Evolutionary conservation across 2,113 vertebrate genomes (phyloP), one percentile per base, ranked within the genome.

Genomic region (Hemiprocne comata): DNA sequence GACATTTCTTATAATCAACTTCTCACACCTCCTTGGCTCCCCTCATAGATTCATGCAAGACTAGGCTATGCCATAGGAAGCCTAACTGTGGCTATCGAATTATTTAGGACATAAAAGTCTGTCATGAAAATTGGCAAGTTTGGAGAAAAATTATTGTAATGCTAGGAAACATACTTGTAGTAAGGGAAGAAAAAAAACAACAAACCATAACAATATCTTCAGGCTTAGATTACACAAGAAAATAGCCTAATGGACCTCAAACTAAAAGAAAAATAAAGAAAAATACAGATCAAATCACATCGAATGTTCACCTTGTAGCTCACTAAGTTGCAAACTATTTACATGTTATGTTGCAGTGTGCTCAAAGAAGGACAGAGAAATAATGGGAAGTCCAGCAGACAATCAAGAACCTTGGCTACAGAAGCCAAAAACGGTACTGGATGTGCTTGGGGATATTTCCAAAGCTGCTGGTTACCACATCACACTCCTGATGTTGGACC

Each of bases 371-470:
- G 50, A 81, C 13, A 65, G n/a, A 87, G 42, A 67, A 74, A 54
- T 3, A 42, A 71, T 0, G 0, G 5, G 11, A 75, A 82, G 21
- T 33, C 33, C 29, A 85, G 13, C 25, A 82, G 29, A 46, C 17
- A 74, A 14, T 10, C 53, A 55, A 67, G 42, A 82, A 29, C 23
- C 6, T 5, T 75, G 73, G 20, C 24, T 53, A 6, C 33, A 28
- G 34, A 5, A 89, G 18, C n/a, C 4, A 38, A 55, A 90, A 77
- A 0, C 18, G 81, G 17, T 24, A 17, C 0, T 9, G 5, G 5
- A 42, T 0, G 0, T 53, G 20, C 12, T 34, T 60, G 38, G 18
- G 10, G 21, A 33, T 73, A 36, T 58, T 91, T 74, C 53, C 61
- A 44, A 87, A 85, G 23, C 7, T 51, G 14, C 19, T 34, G 17